phyloP scores from a whole-genome alignment of 1,140 invertebrate species.

The Bombus waltoni region DNA sequence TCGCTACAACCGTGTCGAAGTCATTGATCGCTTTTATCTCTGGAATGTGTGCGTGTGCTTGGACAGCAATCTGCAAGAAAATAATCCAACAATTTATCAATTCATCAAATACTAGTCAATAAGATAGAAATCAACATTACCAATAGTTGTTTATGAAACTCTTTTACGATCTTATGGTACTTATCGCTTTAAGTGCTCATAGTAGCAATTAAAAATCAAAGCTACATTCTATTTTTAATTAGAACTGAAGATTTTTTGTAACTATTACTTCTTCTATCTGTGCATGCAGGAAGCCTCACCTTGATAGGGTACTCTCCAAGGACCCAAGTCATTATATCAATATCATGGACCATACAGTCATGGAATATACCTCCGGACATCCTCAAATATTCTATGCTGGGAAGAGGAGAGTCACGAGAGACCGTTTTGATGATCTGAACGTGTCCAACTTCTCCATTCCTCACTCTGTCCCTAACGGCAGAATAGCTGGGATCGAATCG shows the following conservation, averaged over 20 bases:
- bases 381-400: constrained; percentile 85
- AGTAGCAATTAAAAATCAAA: not conserved
- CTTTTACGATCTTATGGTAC: no score
- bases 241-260: no score
- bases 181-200: no score
- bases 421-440: constrained; percentile 86
- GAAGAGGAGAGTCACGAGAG: constrained; percentile 86
- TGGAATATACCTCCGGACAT: constrained; percentile 89
- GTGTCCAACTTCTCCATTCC: constrained; percentile 85
- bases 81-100: not conserved
- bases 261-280: no score
- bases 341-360: constrained; percentile 89
- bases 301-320: constrained; percentile 85
- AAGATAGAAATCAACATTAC: no score
- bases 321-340: constrained; percentile 86
- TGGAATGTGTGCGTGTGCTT: constrained; percentile 83
- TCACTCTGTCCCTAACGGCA: constrained; percentile 81
- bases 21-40: constrained; percentile 86
- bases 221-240: not conserved
- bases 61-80: constrained; percentile 80
- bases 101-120: not conserved
- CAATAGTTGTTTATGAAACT: no score
- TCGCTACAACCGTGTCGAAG: constrained; percentile 86
- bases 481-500: constrained; percentile 87
- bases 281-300: constrained; percentile 47